Conservation (phyloP, 2,888 invertebrate species). For the Diadegma fenestrale region DNA sequence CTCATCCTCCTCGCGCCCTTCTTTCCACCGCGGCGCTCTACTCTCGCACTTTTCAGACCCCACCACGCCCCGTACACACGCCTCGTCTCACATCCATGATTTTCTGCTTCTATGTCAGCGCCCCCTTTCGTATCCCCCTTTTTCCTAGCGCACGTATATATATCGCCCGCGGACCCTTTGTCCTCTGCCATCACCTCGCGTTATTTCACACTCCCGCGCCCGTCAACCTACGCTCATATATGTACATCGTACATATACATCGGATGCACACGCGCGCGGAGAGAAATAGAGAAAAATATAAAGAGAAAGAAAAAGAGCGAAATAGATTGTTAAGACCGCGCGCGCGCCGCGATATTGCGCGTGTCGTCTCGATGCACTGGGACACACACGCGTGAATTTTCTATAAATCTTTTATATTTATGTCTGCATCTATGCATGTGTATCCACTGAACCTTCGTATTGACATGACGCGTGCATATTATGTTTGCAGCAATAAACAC, state of each 20-base stretch:
- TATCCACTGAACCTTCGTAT: conserved; percentile 9
- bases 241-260: conserved; percentile 12
- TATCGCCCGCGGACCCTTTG: conserved; percentile 81
- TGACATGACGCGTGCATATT: conserved; percentile 56
- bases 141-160: conserved; percentile 59
- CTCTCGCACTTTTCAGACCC: conserved; percentile 58
- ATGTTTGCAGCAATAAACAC: conserved; percentile 30
- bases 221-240: conserved; percentile 61
- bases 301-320: conserved; percentile 19
- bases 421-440: conserved; percentile 7
- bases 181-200: conserved; percentile 83
- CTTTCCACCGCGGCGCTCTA: conserved; percentile 56
- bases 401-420: not conserved
- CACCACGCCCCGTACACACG: conserved; percentile 33
- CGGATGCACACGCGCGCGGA: conserved; percentile 55
- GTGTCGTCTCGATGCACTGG: conserved; percentile 35
- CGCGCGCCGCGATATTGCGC: conserved; percentile 60
- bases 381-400: conserved; percentile 56
- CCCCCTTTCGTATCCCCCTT: conserved; percentile 64
- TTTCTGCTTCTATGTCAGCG: conserved; percentile 57
- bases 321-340: conserved; percentile 51
- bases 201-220: conserved; percentile 82
- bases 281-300: conserved; percentile 30
- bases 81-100: conserved; percentile 49
- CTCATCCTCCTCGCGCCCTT: conserved; percentile 59